A percentile compares a stretch with the other conserved stretches of the same genome.
Conservation (phyloP, 1,140 invertebrate species). For the Adoxophyes honmai region DNA sequence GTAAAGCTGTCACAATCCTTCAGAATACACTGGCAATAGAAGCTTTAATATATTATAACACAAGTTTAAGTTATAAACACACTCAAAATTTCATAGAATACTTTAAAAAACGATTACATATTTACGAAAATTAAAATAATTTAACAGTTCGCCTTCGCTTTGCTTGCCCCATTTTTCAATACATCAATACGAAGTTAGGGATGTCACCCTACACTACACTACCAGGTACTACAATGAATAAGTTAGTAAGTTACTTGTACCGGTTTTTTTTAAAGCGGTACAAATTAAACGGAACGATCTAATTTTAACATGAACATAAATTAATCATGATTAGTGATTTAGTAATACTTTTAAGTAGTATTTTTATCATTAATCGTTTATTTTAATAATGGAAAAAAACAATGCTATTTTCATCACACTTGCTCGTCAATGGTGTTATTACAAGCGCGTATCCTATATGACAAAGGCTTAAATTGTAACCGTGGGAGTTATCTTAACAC, state of each 20-base stretch:
- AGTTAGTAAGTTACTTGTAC: not conserved
- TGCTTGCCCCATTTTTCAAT: conserved; percentile 1
- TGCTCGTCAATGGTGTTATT: too few species aligned
- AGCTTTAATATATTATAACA: not conserved
- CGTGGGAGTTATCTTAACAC: too few species aligned
- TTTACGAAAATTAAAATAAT: not conserved
- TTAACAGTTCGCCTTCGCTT: not conserved
- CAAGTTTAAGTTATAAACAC: not conserved
- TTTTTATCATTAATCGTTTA: too few species aligned
- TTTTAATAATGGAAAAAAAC: too few species aligned
- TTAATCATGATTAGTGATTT: too few species aligned
- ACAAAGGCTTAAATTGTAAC: too few species aligned
- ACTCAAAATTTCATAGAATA: not conserved
- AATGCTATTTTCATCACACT: too few species aligned
- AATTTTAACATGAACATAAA: too few species aligned
- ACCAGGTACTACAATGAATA: too few species aligned
- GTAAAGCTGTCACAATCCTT: not conserved
- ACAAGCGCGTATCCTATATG: too few species aligned
- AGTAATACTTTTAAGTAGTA: too few species aligned
- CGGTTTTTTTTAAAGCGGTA: not conserved
- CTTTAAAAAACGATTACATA: not conserved
- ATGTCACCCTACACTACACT: too few species aligned
- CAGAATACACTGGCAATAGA: not conserved
- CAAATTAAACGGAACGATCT: not conserved
- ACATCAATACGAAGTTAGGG: not conserved